Base-by-base conservation (phyloP, 2,113 vertebrate species). In the Vireo altiloquus region DNA sequence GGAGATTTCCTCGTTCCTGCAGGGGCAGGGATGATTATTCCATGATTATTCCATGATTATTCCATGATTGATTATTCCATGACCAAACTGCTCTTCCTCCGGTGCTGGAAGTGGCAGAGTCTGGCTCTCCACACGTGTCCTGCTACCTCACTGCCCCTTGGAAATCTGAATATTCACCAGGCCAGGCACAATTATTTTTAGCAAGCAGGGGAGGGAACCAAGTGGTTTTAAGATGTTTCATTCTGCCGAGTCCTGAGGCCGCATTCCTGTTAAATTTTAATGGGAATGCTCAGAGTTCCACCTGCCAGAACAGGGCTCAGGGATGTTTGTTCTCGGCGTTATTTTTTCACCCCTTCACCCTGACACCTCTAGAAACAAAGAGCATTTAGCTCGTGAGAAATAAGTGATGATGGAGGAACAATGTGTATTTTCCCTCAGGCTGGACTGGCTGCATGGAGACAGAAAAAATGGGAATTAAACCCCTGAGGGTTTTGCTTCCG, bases 41-140 rank as follows among this genome's bases (percentile, higher is more conserved):
- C 1, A 0, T 6, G 50, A 4, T 39, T 54, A 33, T 33, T 54
- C 52, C 30, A 10, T 22, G 44, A 20, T 46, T 46, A 20, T 20
- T 20, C 44, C 19, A 20, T 46, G 44, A 46, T 42, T 42, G 23
- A 39, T 10, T 25, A 59, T n/a, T 79, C n/a, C 1, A 1, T 3
- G 40, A 2, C 30, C 13, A 50, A 77, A 5, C 1, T 12, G n/a
- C 35, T 31, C 10, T 49, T 82, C 12, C 28, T 72, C 17, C 56
- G 9, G 22, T 5, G 18, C 31, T 60, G 66, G 33, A 11, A 46
- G 7, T 4, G 0, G 1, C 70, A 54, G 39, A 3, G 11, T 13
- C 39, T 49, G 31, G 5, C 42, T 78, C 68, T 53, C 46, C 31
- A 6, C 37, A 18, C 1, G 2, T 31, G 47, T n/a, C 40, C n/a